Evolutionary conservation across 2,888 invertebrate species (phyloP).

Genomic region (Sinopyrophorus schimmeli): DNA sequence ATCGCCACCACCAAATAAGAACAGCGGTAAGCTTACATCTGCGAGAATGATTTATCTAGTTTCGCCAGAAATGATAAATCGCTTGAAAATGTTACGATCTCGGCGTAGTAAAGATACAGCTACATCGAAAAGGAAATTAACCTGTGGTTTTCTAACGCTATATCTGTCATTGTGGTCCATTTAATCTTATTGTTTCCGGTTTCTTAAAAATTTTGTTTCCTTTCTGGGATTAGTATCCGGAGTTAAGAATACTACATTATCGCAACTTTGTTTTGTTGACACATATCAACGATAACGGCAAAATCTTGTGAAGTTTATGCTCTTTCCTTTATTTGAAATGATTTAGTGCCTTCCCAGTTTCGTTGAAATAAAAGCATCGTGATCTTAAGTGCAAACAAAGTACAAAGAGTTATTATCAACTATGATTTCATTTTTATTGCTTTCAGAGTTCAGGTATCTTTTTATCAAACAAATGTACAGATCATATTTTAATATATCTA

Average conservation of each 20-base stretch:
- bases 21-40: slow-evolving; percentile 44
- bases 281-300: slow-evolving; percentile 36
- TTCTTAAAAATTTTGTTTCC: slow-evolving; percentile 32
- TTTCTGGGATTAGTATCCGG: slow-evolving; percentile 26
- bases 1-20: slow-evolving; percentile 49
- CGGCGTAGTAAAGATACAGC: too few species aligned
- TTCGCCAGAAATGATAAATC: not conserved
- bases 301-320: too few species aligned
- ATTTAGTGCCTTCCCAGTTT: too few species aligned
- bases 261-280: slow-evolving; percentile 11
- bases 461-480: slow-evolving; percentile 30
- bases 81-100: not conserved
- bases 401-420: slow-evolving; percentile 38
- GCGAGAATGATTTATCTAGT: slow-evolving; percentile 2
- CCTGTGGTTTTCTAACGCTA: slow-evolving; percentile 28
- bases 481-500: slow-evolving; percentile 35
- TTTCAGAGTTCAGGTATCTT: slow-evolving; percentile 36
- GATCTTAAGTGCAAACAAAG: slow-evolving; percentile 42
- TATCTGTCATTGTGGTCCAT: slow-evolving; percentile 36
- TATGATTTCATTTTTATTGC: slow-evolving; percentile 38
- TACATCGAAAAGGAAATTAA: slow-evolving; percentile 27
- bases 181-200: slow-evolving; percentile 35
- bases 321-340: too few species aligned
- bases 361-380: too few species aligned
- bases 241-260: slow-evolving; percentile 21